Conservation (phyloP, 2,113 vertebrate species). For the Carassius gibelio region DNA sequence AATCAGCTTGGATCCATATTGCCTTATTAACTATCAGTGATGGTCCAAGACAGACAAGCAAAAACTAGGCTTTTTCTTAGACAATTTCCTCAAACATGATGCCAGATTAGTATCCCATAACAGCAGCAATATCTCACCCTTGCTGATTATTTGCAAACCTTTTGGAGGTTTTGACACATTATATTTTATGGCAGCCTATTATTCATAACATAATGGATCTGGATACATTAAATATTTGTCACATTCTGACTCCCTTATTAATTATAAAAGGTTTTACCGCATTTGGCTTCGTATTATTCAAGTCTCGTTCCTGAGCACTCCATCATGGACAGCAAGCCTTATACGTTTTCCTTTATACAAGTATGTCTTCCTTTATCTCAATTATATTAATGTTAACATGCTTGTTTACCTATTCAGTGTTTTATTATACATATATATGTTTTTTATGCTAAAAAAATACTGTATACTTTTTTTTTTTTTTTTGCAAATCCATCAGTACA, state of each 20-base stretch:
- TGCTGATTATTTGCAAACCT: conserved; percentile 7
- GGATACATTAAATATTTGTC: neutral
- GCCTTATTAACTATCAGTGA: neutral
- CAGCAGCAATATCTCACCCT: neutral
- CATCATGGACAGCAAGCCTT: neutral
- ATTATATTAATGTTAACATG: neutral
- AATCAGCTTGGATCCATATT: neutral
- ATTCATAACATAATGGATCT: neutral
- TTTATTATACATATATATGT: no score
- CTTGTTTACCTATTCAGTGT: neutral
- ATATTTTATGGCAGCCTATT: neutral
- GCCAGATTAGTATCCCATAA: neutral
- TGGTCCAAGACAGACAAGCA: neutral
- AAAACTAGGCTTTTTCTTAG: neutral
- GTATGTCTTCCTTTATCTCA: neutral
- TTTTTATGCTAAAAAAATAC: no score
- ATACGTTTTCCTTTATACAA: neutral
- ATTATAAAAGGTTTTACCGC: neutral
- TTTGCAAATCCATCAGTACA: no score
- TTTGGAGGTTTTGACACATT: neutral
- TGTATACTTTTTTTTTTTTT: no score
- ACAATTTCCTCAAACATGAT: neutral
- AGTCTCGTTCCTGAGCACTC: neutral
- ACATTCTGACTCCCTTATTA: neutral
- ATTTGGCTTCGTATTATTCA: conserved; percentile 7